phyloP scores from a whole-genome alignment of 2,888 invertebrate species.

The Buathra laborator region DNA sequence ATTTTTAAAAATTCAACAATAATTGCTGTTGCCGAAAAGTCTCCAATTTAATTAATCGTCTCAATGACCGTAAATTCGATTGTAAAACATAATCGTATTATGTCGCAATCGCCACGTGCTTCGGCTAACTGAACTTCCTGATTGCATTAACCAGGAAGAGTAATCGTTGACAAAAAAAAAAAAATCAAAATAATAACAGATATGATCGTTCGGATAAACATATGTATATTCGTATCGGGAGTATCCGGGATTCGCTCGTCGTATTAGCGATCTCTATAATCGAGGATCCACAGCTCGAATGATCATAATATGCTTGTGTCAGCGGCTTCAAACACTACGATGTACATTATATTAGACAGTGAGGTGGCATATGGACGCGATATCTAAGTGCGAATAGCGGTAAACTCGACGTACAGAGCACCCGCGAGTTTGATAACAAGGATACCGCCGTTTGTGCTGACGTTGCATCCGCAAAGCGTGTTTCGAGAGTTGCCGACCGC shows the following conservation, averaged over 20 bases:
- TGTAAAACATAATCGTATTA: neutral
- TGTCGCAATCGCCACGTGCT: conserved; percentile 37
- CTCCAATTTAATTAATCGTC: neutral
- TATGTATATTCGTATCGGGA: neutral
- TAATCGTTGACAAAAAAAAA: neutral
- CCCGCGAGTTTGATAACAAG: conserved; percentile 79
- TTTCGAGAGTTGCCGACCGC: conserved; percentile 68
- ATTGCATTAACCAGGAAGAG: conserved; percentile 29
- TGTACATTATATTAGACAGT: neutral
- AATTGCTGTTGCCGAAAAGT: neutral
- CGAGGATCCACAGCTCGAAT: conserved; percentile 24
- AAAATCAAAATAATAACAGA: conserved; percentile 3
- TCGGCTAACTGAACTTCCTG: conserved; percentile 21
- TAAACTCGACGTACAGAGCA: conserved; percentile 73
- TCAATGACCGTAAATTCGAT: neutral
- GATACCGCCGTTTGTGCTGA: conserved; percentile 80
- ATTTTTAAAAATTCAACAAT: neutral
- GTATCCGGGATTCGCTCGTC: neutral
- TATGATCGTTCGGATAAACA: neutral
- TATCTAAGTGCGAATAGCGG: conserved; percentile 44
- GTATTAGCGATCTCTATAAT: conserved; percentile 12
- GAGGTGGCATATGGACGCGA: neutral
- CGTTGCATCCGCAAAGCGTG: conserved; percentile 74
- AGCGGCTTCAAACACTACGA: conserved; percentile 12
- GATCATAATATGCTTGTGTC: conserved; percentile 12